A percentile compares a stretch with the other conserved stretches of the same genome.
Conservation (phyloP, 1,140 invertebrate genomes). For the Heliothis subflexa region DNA sequence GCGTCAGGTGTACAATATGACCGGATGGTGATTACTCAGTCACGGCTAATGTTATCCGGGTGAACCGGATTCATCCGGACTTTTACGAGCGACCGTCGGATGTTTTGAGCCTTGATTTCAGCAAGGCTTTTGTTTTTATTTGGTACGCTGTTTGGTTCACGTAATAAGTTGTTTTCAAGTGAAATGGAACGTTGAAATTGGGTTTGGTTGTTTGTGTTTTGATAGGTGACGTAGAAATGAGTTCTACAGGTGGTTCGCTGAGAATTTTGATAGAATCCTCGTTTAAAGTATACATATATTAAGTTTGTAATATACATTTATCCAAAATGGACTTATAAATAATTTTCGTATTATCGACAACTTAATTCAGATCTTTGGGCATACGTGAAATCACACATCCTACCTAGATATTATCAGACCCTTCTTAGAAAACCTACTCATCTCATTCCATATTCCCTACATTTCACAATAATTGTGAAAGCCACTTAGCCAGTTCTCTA, state of each 20-base stretch:
- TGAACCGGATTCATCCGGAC: conserved; percentile 31
- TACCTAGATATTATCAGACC: no score
- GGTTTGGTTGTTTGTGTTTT: background rate
- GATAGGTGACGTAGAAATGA: background rate
- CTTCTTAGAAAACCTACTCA: no score
- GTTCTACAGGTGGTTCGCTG: conserved; percentile 2
- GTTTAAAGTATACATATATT: background rate
- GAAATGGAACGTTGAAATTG: background rate
- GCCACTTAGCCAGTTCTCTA: no score
- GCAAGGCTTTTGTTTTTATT: conserved; percentile 28
- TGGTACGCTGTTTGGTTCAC: background rate
- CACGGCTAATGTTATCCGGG: conserved; percentile 38
- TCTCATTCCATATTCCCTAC: no score
- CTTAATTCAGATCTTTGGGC: no score
- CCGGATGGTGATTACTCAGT: conserved; percentile 34
- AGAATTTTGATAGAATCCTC: background rate
- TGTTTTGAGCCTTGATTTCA: conserved; percentile 26
- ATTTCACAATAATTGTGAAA: no score
- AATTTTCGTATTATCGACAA: no score
- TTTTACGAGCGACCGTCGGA: conserved; percentile 38
- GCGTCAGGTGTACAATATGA: conserved; percentile 34
- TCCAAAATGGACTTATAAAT: no score
- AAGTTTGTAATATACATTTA: background rate
- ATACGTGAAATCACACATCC: no score
- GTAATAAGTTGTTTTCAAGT: conserved; percentile 6